Conservation (phyloP, 2,797 vertebrate species). For the Limnodromus scolopaceus region DNA sequence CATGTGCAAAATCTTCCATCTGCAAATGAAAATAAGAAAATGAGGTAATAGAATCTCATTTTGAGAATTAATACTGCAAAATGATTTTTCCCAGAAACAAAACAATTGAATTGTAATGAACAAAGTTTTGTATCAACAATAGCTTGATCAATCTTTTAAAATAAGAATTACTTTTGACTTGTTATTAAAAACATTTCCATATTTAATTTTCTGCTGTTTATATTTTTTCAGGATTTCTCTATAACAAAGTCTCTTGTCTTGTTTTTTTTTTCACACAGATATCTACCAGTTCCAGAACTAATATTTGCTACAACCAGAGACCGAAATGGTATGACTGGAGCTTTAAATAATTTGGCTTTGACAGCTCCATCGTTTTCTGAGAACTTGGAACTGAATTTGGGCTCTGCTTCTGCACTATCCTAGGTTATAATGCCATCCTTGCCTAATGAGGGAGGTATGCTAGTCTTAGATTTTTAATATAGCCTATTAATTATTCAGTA, state of each 20-base stretch:
- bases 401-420: constrained; percentile 52
- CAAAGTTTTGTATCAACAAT: background rate
- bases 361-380: constrained; percentile 55
- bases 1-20: background rate
- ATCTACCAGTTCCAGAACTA: constrained; percentile 13
- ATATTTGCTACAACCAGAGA: constrained; percentile 44
- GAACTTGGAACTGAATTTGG: constrained; percentile 75
- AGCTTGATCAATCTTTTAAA: background rate
- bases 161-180: background rate
- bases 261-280: constrained; percentile 21
- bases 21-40: background rate
- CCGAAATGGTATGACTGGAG: constrained; percentile 72
- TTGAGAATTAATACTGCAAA: background rate
- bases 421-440: constrained; percentile 92
- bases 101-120: background rate
- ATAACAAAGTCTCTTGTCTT: background rate
- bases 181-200: background rate
- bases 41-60: background rate
- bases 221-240: background rate
- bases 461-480: constrained; percentile 2
- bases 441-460: constrained; percentile 93
- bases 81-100: background rate
- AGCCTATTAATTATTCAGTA: background rate
- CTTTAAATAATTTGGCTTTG: constrained; percentile 52
- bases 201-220: background rate